These are phyloP conservation scores for Axis porcinus DNA, from an alignment of 2,113 vertebrate genomes.

Conservation along the genomic window DNA sequence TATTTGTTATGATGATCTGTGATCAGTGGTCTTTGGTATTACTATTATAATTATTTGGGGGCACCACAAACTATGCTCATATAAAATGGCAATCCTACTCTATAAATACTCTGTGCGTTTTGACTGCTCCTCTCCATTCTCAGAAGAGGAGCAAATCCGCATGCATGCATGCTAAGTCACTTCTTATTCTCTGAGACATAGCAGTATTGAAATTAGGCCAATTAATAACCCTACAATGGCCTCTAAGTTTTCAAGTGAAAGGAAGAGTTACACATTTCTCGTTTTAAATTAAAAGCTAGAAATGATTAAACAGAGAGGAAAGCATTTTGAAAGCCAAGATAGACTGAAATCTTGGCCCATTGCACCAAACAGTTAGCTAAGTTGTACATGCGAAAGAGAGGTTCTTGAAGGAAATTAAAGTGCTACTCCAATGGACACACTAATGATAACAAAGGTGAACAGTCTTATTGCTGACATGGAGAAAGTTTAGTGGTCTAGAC, in stretches of 20 bases:
- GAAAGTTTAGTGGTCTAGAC: neutral
- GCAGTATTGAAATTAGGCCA: neutral
- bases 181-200: neutral
- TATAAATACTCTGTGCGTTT: neutral
- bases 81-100: neutral
- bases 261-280: neutral
- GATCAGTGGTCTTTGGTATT: neutral
- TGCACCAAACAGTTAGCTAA: neutral
- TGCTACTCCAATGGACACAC: neutral
- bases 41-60: neutral
- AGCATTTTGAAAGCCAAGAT: neutral
- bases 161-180: too few relatives aligned
- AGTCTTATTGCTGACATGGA: neutral
- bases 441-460: neutral
- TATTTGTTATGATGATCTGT: neutral
- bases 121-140: neutral
- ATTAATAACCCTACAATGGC: neutral
- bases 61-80: neutral
- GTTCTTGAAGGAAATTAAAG: neutral
- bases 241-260: neutral
- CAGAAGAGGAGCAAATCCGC: too few relatives aligned
- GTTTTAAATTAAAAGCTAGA: neutral
- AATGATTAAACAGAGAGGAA: neutral
- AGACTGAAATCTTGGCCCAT: neutral
- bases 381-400: neutral